Base-by-base conservation (phyloP, 2,797 vertebrate species). In the Eulemur rubriventer region DNA sequence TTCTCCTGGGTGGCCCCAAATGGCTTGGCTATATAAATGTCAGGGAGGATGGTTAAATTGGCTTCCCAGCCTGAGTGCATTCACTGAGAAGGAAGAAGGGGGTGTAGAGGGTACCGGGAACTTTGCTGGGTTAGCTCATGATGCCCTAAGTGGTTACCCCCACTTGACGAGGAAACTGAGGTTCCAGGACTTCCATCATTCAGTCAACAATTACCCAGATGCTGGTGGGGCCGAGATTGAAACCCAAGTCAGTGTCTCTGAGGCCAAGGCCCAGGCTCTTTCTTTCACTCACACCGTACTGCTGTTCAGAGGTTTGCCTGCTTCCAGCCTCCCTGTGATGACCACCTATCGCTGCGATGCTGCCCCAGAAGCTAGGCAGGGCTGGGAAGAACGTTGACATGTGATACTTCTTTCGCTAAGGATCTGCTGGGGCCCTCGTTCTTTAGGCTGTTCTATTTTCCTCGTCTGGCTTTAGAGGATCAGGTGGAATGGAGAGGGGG, bases 1-100 rank as follows among this genome's bases (percentile, higher is more conserved):
- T 84, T 65, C 80, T 95, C 55, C 50, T 5, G 3, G 72, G 85
- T 55, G 10, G 76, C 87, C 83, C 84, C 41, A 61, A 41, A 50
- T 8, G 61, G 85, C 55, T 33, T 41, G 52, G 50, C 65, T 55
- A 6, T 4, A 4, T 7, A 69, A 69, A 70, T 24, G 30, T n/a
- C 43, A 63, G 70, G 59, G 75, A 76, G 65, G 72, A 70, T 7
- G 38, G 24, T 79, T 22, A 67, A 41, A 65, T 20, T 4, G 46
- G 13, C 35, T 70, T 82, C 61, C 79, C 33, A 1, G 18, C 3
- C 79, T 38, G 11, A 11, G 9, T 1, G 26, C 38, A 28, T 13
- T 24, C 79, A 9, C n/a, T 16, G 46, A n/a, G 46, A 81, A 61
- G 50, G 43, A 38, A 82, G n/a, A 16, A 35, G 41, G 20, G 13